Evolutionary conservation across 2,797 vertebrate species (phyloP).

Genomic region (Tachyglossus aculeatus): DNA sequence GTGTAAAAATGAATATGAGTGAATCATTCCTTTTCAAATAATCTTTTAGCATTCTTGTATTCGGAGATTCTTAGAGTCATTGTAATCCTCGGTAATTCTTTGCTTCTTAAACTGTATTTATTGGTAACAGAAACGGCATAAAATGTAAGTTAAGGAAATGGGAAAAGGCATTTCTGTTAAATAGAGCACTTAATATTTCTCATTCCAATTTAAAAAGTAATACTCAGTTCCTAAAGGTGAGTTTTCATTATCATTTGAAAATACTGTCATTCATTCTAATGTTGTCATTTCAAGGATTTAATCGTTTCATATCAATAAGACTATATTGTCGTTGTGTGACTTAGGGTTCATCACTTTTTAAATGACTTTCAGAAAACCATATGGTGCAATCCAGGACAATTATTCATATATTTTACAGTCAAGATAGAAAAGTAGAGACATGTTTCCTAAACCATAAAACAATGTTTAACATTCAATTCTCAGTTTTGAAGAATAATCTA

Average conservation of each 20-base stretch:
- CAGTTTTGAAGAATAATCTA: too few species aligned
- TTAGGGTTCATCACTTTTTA: background rate
- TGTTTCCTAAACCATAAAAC: too few species aligned
- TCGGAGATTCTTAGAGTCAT: background rate
- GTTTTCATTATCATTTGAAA: background rate
- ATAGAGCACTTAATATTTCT: background rate
- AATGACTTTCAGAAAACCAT: background rate
- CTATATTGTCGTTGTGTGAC: background rate
- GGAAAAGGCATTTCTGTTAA: background rate
- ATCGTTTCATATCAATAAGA: background rate
- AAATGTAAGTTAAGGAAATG: background rate
- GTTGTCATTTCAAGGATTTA: background rate
- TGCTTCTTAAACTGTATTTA: slow-evolving; percentile 8
- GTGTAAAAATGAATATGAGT: too few species aligned
- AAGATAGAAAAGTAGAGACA: too few species aligned
- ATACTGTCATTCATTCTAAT: background rate
- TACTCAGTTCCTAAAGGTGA: background rate
- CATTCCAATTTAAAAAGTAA: background rate
- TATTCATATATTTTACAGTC: too few species aligned
- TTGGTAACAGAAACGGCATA: background rate
- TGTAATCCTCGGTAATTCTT: background rate
- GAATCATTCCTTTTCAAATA: too few species aligned
- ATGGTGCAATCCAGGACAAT: background rate
- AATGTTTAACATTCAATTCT: too few species aligned
- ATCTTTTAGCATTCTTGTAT: background rate